Evolutionary conservation across 2,797 vertebrate genomes (phyloP).

Genomic region (Holocentrus rufus): DNA sequence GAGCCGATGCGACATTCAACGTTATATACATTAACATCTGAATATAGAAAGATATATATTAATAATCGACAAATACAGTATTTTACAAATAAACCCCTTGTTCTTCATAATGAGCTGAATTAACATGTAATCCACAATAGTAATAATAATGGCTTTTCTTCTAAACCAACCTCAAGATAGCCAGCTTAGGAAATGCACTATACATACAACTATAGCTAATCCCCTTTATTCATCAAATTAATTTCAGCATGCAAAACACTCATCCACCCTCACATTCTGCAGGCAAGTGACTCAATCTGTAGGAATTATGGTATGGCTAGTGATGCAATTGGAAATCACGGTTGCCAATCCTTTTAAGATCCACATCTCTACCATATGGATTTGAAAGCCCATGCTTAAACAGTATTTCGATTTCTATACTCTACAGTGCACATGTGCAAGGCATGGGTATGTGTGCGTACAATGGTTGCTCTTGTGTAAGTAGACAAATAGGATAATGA

Average conservation of each 20-base stretch:
- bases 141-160: constrained; percentile 3
- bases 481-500: constrained; percentile 35
- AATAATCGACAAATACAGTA: background rate
- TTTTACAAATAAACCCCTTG: constrained; percentile 9
- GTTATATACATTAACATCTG: background rate
- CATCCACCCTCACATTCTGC: background rate
- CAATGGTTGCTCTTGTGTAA: constrained; percentile 3
- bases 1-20: background rate
- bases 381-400: background rate
- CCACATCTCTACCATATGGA: too few species aligned
- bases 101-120: constrained; percentile 1
- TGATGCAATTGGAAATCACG: background rate
- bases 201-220: constrained; percentile 24
- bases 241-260: background rate
- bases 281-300: background rate
- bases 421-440: background rate
- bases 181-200: constrained; percentile 3
- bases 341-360: too few species aligned
- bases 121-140: constrained; percentile 17
- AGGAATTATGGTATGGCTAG: background rate
- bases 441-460: constrained; percentile 14
- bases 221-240: constrained; percentile 15
- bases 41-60: background rate
- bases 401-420: too few species aligned
- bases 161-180: background rate